Conservation (phyloP, 2,113 vertebrate genomes). For the Suncus etruscus region DNA sequence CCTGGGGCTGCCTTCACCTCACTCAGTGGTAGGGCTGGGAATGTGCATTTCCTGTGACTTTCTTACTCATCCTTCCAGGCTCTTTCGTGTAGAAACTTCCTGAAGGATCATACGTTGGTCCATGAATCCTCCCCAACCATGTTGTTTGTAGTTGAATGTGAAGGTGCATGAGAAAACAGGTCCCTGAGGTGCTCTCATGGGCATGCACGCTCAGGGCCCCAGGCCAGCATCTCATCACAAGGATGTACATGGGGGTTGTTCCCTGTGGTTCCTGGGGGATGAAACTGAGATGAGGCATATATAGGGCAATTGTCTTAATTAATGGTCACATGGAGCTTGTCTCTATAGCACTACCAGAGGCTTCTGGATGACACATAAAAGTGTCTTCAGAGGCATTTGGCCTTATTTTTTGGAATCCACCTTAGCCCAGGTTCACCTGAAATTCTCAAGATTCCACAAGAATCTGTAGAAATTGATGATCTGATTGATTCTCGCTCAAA, state of each 20-base stretch:
- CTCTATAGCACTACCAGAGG: not conserved
- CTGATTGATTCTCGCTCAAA: not conserved
- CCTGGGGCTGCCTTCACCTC: not conserved
- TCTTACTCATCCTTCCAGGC: not conserved
- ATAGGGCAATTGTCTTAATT: too few relatives aligned
- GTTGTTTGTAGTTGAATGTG: not conserved
- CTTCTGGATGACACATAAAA: slow-evolving; percentile 23
- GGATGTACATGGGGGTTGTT: not conserved
- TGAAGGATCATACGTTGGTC: not conserved
- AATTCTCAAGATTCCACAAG: not conserved
- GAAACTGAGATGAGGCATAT: too few relatives aligned
- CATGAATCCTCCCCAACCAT: not conserved
- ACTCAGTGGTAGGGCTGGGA: not conserved
- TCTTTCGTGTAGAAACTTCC: not conserved
- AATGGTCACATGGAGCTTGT: not conserved
- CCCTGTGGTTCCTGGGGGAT: too few relatives aligned
- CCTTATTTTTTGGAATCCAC: not conserved
- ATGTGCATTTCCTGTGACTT: not conserved
- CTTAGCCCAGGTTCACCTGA: not conserved
- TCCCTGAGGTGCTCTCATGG: not conserved
- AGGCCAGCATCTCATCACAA: not conserved
- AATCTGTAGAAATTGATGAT: slow-evolving; percentile 4
- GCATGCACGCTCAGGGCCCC: not conserved
- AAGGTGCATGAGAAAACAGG: fast-evolving
- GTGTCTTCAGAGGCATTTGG: not conserved